Conservation (phyloP, 1,140 invertebrate species). For the Trialeurodes vaporariorum region DNA sequence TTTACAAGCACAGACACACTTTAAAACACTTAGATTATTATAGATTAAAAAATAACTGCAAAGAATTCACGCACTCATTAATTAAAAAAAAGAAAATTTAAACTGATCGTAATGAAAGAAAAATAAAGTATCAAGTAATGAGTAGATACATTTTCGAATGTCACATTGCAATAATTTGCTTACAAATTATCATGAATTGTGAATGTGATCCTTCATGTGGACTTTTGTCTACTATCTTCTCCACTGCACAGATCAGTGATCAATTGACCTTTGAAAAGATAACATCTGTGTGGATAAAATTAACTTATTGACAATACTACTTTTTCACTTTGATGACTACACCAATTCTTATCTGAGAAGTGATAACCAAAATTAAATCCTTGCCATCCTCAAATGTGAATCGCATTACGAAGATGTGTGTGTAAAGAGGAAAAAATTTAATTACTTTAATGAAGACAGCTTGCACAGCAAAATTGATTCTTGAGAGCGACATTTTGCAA, state of each 20-base stretch:
- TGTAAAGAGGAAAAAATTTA: no score
- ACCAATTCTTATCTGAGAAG: background rate
- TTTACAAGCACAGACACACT: background rate
- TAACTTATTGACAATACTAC: background rate
- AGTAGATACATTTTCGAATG: background rate
- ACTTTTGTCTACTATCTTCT: background rate
- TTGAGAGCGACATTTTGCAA: no score
- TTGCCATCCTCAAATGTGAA: background rate
- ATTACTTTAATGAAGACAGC: no score
- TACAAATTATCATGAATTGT: slow-evolving; percentile 1
- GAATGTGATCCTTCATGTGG: background rate
- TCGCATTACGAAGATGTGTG: no score
- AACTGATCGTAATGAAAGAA: no score
- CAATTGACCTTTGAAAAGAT: background rate
- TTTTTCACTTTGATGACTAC: background rate
- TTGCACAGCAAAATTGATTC: no score
- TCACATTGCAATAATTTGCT: slow-evolving; percentile 9
- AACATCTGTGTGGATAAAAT: background rate
- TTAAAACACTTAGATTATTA: no score
- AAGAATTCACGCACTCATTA: no score
- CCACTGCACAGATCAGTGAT: background rate
- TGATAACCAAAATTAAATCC: background rate
- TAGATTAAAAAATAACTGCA: no score
- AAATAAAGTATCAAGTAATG: background rate
- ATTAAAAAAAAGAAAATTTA: no score